These are phyloP conservation scores for Leuciscus idus DNA, from an alignment of 2,113 vertebrate genomes.

Conservation along the genomic window DNA sequence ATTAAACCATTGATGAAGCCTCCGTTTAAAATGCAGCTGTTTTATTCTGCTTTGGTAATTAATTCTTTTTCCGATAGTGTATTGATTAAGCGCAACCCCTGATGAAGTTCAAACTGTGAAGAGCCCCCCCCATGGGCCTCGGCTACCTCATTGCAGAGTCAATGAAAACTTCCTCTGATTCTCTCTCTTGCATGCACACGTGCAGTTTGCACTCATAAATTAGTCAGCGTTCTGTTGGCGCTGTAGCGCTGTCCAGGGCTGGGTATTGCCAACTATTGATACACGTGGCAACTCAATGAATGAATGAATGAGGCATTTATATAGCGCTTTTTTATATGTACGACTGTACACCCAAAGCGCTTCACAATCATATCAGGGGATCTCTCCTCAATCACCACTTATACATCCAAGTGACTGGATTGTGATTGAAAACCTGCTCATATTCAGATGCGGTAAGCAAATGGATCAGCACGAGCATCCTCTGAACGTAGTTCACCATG, in stretches of 20 bases:
- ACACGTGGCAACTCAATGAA: not conserved
- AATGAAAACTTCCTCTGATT: constrained; percentile 95
- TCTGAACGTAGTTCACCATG: constrained; percentile 41
- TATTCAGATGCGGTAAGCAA: not conserved
- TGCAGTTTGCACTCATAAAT: constrained; percentile 96
- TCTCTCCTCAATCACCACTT: no score
- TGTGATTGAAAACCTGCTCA: not conserved
- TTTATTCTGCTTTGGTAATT: constrained; percentile 99
- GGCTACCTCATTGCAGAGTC: constrained; percentile 87
- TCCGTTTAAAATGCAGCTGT: constrained; percentile 99
- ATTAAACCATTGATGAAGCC: constrained; percentile 99
- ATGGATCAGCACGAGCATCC: not conserved
- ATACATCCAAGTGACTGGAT: not conserved
- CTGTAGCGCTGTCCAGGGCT: constrained; percentile 73
- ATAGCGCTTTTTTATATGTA: no score
- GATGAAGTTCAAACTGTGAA: constrained; percentile 99
- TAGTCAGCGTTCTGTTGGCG: constrained; percentile 84
- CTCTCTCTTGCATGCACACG: constrained; percentile 80
- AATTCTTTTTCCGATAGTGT: constrained; percentile 99
- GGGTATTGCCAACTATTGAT: not conserved
- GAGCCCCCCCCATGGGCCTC: constrained; percentile 87
- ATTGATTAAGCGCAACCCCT: constrained; percentile 99
- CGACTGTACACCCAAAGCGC: no score
- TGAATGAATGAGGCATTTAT: no score
- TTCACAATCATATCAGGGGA: no score